These are phyloP conservation scores for Odontothrips loti DNA, from an alignment of 2,888 invertebrate genomes.

Conservation along the genomic window DNA sequence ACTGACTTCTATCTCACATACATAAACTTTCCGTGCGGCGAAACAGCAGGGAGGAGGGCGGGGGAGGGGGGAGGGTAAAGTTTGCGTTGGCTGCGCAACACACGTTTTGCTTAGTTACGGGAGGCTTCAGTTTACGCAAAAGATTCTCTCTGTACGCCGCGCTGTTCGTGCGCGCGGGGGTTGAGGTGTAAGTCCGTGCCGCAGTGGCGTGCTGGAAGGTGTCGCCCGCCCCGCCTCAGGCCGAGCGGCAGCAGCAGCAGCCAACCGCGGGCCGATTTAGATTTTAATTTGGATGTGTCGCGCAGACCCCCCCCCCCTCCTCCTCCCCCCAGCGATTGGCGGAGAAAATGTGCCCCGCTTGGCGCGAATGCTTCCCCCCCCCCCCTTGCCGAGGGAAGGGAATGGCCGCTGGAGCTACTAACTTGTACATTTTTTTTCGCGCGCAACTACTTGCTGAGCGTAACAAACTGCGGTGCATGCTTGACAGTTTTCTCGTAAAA, in stretches of 20 bases:
- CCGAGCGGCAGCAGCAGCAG: no score
- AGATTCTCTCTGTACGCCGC: no score
- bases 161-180: no score
- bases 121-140: no score
- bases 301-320: neutral
- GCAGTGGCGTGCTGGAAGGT: neutral
- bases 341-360: neutral
- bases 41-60: no score
- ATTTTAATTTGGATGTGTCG: slow-evolving; percentile 16
- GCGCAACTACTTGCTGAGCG: slow-evolving; percentile 1
- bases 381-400: neutral
- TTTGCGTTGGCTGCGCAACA: no score
- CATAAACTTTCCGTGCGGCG: no score
- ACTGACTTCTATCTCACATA: no score
- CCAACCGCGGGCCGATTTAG: neutral
- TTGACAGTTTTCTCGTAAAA: slow-evolving; percentile 17
- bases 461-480: slow-evolving; percentile 16
- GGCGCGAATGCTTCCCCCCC: no score
- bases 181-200: no score
- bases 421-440: neutral
- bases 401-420: neutral
- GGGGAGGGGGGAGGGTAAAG: no score
- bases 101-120: no score
- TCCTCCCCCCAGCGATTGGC: neutral
- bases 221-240: neutral